Conservation (phyloP, 2,113 vertebrate species). For the Rhizomys pruinosus region DNA sequence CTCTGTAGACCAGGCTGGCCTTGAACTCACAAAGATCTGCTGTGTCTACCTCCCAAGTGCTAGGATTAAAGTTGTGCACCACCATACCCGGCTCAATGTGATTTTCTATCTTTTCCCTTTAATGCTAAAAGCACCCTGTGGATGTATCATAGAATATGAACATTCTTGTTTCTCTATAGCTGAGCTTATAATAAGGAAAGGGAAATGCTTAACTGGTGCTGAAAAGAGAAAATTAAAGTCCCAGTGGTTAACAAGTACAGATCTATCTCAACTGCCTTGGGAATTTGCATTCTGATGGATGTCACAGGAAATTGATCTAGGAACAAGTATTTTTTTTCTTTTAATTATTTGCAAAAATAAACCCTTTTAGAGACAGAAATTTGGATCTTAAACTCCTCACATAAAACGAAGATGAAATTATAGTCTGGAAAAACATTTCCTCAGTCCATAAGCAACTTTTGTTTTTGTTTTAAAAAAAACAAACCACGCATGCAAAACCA, state of each 20-base stretch:
- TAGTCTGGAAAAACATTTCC: not conserved
- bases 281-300: not conserved
- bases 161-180: not conserved
- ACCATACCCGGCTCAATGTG: not conserved
- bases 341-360: not conserved
- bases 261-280: not conserved
- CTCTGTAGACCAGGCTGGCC: too few relatives aligned
- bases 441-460: not conserved
- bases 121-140: not conserved
- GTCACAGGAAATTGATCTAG: not conserved
- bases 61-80: too few relatives aligned
- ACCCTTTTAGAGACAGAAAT: not conserved
- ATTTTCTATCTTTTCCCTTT: not conserved
- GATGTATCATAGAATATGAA: not conserved
- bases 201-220: not conserved
- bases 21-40: too few relatives aligned
- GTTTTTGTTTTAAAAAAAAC: not conserved
- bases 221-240: not conserved
- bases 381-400: not conserved
- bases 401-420: not conserved
- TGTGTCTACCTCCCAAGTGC: too few relatives aligned
- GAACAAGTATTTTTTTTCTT: not conserved
- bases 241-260: not conserved
- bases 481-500: not conserved
- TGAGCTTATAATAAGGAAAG: not conserved